These are phyloP conservation scores for Drosophila atripex DNA, from an alignment of 2,888 invertebrate species.

Conservation along the genomic window DNA sequence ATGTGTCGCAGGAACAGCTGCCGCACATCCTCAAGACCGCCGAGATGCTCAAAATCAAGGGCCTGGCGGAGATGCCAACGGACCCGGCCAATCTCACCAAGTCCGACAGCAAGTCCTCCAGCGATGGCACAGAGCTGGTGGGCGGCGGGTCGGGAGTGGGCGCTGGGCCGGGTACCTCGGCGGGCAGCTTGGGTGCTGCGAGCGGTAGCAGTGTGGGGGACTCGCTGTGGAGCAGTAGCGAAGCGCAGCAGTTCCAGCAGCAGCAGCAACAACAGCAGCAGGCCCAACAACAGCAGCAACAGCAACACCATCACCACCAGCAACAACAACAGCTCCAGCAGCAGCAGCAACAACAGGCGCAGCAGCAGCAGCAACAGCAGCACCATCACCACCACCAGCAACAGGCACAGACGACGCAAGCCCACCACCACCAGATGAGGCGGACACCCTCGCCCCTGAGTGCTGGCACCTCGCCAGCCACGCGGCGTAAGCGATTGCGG, in stretches of 20 bases:
- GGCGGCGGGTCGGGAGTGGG: constrained; percentile 73
- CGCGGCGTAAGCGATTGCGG: constrained; percentile 86
- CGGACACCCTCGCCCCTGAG: constrained; percentile 84
- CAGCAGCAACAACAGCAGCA: constrained; percentile 86
- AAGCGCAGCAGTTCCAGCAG: constrained; percentile 85
- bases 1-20: constrained; percentile 94
- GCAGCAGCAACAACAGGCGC: constrained; percentile 83
- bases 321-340: constrained; percentile 85
- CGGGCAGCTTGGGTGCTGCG: constrained; percentile 66
- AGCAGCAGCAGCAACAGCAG: constrained; percentile 81
- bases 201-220: constrained; percentile 83
- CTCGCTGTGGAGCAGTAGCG: constrained; percentile 85
- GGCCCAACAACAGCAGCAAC: constrained; percentile 86
- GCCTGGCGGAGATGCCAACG: constrained; percentile 93
- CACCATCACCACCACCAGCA: constrained; percentile 85
- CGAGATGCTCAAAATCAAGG: constrained; percentile 94
- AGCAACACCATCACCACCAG: constrained; percentile 84
- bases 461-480: constrained; percentile 88
- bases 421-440: constrained; percentile 85
- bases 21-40: constrained; percentile 92
- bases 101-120: constrained; percentile 87
- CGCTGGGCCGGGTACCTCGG: constrained; percentile 72
- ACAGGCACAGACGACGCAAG: constrained; percentile 86
- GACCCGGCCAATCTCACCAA: constrained; percentile 90
- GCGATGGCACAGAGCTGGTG: constrained; percentile 84